Evolutionary conservation across 2,113 vertebrate species (phyloP).

Genomic region (Bagarius yarrelli): DNA sequence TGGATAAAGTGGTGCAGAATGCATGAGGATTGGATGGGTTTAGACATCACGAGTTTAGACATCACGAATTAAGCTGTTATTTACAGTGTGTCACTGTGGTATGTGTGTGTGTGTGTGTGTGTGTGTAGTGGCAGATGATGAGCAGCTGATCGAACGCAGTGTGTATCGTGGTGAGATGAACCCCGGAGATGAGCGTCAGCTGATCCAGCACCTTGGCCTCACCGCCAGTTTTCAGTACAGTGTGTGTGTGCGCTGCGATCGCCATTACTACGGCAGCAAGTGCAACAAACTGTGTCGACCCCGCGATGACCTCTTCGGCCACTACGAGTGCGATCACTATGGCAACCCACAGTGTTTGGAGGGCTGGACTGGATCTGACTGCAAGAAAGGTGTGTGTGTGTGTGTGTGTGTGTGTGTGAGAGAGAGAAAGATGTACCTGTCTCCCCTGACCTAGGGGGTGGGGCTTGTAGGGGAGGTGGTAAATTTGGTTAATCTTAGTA

Average conservation of each 20-base stretch:
- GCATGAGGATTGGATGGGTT: no score
- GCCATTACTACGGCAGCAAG: constrained; percentile 86
- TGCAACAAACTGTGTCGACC: constrained; percentile 94
- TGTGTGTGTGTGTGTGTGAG: not conserved
- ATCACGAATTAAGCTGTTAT: no score
- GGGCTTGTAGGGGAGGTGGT: not conserved
- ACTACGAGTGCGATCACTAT: constrained; percentile 85
- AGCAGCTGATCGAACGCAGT: constrained; percentile 83
- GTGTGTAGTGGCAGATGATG: constrained; percentile 69
- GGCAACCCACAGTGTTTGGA: constrained; percentile 92
- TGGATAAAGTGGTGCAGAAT: no score
- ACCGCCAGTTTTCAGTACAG: constrained; percentile 80
- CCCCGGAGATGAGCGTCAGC: constrained; percentile 84
- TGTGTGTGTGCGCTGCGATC: constrained; percentile 85
- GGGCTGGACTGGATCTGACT: constrained; percentile 87
- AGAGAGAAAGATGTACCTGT: not conserved
- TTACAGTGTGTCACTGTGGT: not conserved
- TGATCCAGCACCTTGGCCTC: constrained; percentile 74
- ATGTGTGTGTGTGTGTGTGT: constrained; percentile 32
- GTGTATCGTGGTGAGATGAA: constrained; percentile 85
- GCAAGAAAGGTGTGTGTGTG: constrained; percentile 77
- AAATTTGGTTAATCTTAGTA: no score
- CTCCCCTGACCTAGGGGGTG: not conserved
- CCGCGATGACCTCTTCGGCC: constrained; percentile 88
- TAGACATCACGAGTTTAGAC: no score